phyloP scores from a whole-genome alignment of 2,797 vertebrate genomes.

The Sebastolobus alascanus region DNA sequence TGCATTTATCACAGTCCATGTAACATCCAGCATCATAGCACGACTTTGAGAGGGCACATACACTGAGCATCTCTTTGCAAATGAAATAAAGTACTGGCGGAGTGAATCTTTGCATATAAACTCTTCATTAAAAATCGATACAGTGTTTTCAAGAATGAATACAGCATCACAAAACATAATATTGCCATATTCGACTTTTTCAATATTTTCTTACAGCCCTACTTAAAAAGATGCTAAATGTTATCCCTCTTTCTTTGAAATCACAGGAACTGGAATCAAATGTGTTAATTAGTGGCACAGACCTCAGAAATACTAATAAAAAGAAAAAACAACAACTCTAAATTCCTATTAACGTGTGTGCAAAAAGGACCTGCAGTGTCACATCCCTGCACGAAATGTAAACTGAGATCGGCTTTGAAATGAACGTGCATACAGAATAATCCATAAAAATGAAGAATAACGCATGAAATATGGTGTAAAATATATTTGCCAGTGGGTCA shows the following conservation, averaged over 20 bases:
- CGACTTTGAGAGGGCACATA: no score
- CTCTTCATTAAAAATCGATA: no score
- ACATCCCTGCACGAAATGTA: neutral
- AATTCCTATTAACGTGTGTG: neutral
- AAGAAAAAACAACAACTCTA: neutral
- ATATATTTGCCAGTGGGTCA: neutral
- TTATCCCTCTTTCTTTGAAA: neutral
- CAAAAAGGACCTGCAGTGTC: neutral
- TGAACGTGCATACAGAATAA: neutral
- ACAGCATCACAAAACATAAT: no score
- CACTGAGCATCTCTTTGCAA: no score
- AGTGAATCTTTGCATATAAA: no score
- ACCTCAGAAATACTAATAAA: neutral
- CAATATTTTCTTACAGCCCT: neutral
- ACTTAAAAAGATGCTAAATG: neutral
- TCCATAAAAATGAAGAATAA: neutral
- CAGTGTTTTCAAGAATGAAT: no score
- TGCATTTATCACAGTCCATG: no score
- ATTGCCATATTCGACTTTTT: no score
- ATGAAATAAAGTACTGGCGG: no score
- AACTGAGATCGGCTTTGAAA: slow-evolving; percentile 4
- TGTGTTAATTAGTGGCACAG: neutral
- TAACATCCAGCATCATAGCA: no score
- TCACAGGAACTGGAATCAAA: slow-evolving; percentile 1
- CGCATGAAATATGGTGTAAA: neutral